Evolutionary conservation across 2,888 invertebrate species (phyloP).

Genomic region (Physocephala rufipes): DNA sequence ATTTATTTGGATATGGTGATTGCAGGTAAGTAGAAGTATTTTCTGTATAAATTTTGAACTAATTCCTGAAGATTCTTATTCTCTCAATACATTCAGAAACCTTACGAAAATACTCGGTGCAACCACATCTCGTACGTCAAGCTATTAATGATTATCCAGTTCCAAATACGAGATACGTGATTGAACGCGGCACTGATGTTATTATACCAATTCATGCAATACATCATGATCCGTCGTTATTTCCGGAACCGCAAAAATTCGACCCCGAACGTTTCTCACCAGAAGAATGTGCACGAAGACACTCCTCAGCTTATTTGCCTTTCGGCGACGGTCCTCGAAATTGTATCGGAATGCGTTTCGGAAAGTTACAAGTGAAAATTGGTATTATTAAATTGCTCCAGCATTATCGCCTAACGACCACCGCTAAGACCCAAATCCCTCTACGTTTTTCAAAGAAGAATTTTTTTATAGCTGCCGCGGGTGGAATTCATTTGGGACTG

Average conservation of each 20-base stretch:
- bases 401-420: slow-evolving; percentile 47
- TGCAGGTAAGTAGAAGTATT: slow-evolving; percentile 54
- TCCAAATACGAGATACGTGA: slow-evolving; percentile 46
- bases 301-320: slow-evolving; percentile 57
- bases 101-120: slow-evolving; percentile 68
- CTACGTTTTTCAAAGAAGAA: slow-evolving; percentile 39
- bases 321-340: slow-evolving; percentile 62
- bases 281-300: slow-evolving; percentile 68
- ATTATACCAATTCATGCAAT: slow-evolving; percentile 68
- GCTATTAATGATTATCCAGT: slow-evolving; percentile 54
- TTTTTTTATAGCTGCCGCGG: slow-evolving; percentile 41
- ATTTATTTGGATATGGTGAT: slow-evolving; percentile 67
- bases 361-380: slow-evolving; percentile 56
- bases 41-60: neutral
- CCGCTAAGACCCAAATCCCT: slow-evolving; percentile 45
- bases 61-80: neutral
- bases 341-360: slow-evolving; percentile 61
- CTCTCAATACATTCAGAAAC: slow-evolving; percentile 56
- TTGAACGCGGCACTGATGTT: slow-evolving; percentile 46
- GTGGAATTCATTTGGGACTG: slow-evolving; percentile 42
- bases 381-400: slow-evolving; percentile 51
- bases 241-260: slow-evolving; percentile 70
- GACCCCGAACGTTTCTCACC: slow-evolving; percentile 71
- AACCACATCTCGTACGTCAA: slow-evolving; percentile 49
- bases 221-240: slow-evolving; percentile 68